phyloP scores from a whole-genome alignment of 2,888 invertebrate species.

The Hermaeophaga mercurialis region DNA sequence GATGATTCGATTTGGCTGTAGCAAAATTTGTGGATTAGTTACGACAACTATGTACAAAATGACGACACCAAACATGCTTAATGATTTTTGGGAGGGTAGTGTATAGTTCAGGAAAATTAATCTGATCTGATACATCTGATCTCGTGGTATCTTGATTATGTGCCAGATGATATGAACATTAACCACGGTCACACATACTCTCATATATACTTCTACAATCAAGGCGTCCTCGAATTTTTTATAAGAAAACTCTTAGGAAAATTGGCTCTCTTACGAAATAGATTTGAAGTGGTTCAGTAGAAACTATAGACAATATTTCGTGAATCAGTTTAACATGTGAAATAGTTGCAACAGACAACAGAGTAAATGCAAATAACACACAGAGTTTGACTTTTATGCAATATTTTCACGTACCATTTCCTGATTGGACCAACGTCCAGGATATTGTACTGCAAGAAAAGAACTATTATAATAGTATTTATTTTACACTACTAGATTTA shows the following conservation, averaged over 20 bases:
- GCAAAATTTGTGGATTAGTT: constrained; percentile 20
- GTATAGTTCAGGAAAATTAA: too few relatives aligned
- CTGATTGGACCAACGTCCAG: neutral
- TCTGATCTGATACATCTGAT: constrained; percentile 20
- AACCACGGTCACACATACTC: constrained; percentile 45
- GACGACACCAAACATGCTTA: constrained; percentile 48
- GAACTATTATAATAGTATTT: neutral
- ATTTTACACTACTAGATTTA: neutral
- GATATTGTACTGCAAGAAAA: neutral
- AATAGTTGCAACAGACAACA: neutral
- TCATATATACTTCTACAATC: constrained; percentile 41
- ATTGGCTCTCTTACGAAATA: too few relatives aligned
- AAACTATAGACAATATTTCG: too few relatives aligned
- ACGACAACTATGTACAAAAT: constrained; percentile 36
- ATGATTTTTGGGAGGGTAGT: constrained; percentile 35
- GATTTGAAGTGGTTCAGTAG: too few relatives aligned
- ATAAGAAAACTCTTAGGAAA: too few relatives aligned
- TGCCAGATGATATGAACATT: constrained; percentile 50
- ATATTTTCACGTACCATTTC: neutral
- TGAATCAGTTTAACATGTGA: too few relatives aligned
- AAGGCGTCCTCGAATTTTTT: constrained; percentile 21
- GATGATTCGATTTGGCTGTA: constrained; percentile 34
- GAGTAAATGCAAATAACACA: neutral
- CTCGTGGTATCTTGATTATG: constrained; percentile 47
- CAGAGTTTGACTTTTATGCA: neutral